Percentiles rank a stretch among this genome's conserved stretches.
Evolutionary conservation across 2,888 invertebrate genomes (phyloP).

Genomic region (Operophtera brumata): DNA sequence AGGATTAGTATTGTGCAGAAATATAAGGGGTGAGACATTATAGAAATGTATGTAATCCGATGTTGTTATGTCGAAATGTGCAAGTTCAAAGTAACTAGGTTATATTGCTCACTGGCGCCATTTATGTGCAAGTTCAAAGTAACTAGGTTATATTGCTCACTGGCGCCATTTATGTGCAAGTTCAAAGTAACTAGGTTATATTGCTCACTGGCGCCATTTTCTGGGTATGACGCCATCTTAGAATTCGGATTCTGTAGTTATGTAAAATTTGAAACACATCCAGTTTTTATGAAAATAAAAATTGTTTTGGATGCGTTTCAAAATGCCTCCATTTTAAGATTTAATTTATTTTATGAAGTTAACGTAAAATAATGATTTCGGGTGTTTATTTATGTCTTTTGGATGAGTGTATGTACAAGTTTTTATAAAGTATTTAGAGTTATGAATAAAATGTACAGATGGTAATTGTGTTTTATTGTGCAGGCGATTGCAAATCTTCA

Average conservation of each 20-base stretch:
- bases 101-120: too few relatives aligned
- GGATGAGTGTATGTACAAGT: conserved; percentile 17
- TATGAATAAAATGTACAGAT: conserved; percentile 25
- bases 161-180: too few relatives aligned
- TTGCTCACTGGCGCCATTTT: conserved; percentile 53
- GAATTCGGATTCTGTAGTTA: conserved; percentile 8
- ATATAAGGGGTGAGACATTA: too few relatives aligned
- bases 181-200: neutral
- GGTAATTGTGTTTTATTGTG: conserved; percentile 7
- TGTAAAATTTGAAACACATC: conserved; percentile 27
- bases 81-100: too few relatives aligned
- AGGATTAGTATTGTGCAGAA: too few relatives aligned
- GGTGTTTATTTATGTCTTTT: conserved; percentile 24
- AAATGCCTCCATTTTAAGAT: conserved; percentile 10
- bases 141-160: too few relatives aligned
- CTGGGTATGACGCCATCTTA: conserved; percentile 41
- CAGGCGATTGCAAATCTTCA: neutral
- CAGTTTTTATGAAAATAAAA: conserved; percentile 24
- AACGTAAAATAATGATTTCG: conserved; percentile 18
- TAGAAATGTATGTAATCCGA: too few relatives aligned
- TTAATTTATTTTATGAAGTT: conserved; percentile 10
- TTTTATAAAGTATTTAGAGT: conserved; percentile 20
- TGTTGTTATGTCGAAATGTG: too few relatives aligned
- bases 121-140: too few relatives aligned
- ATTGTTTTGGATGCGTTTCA: conserved; percentile 25